These are phyloP conservation scores for Gryllus bimaculatus DNA, from an alignment of 1,140 invertebrate genomes.

Conservation along the genomic window DNA sequence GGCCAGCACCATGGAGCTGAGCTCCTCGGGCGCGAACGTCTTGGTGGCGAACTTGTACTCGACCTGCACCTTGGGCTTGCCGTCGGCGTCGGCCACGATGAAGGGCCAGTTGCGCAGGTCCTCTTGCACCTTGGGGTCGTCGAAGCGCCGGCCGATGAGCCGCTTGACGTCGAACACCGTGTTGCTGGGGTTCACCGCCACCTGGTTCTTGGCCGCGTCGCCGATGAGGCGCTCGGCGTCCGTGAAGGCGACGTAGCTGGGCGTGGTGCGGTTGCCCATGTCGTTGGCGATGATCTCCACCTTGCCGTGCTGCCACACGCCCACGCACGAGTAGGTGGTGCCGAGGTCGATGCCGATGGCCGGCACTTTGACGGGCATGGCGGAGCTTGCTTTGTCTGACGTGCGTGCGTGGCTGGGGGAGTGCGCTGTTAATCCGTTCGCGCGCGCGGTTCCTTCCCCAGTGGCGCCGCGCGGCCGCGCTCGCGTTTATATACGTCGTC, in stretches of 20 bases:
- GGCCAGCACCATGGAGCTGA: slow-evolving; percentile 74
- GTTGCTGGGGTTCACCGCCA: slow-evolving; percentile 78
- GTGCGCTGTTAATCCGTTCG: no score
- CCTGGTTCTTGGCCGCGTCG: slow-evolving; percentile 59
- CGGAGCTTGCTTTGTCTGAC: neutral
- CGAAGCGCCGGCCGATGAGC: slow-evolving; percentile 55
- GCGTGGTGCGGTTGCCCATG: slow-evolving; percentile 86
- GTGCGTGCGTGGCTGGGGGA: neutral
- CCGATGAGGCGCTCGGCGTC: slow-evolving; percentile 70
- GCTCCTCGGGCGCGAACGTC: slow-evolving; percentile 72
- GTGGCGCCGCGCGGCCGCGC: neutral
- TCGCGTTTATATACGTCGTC: neutral
- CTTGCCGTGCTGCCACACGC: slow-evolving; percentile 74
- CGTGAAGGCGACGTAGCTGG: slow-evolving; percentile 81
- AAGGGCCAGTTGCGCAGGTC: slow-evolving; percentile 78
- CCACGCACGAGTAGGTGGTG: slow-evolving; percentile 72
- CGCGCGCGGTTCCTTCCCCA: neutral
- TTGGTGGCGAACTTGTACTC: slow-evolving; percentile 68
- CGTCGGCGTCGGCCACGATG: slow-evolving; percentile 51
- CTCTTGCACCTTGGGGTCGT: slow-evolving; percentile 62
- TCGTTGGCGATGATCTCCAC: slow-evolving; percentile 92
- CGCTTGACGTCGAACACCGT: slow-evolving; percentile 79
- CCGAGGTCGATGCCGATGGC: slow-evolving; percentile 71
- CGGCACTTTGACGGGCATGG: slow-evolving; percentile 35
- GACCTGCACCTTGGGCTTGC: slow-evolving; percentile 66